phyloP scores from a whole-genome alignment of 2,888 invertebrate genomes.

The Callyntrura guangdongensis region DNA sequence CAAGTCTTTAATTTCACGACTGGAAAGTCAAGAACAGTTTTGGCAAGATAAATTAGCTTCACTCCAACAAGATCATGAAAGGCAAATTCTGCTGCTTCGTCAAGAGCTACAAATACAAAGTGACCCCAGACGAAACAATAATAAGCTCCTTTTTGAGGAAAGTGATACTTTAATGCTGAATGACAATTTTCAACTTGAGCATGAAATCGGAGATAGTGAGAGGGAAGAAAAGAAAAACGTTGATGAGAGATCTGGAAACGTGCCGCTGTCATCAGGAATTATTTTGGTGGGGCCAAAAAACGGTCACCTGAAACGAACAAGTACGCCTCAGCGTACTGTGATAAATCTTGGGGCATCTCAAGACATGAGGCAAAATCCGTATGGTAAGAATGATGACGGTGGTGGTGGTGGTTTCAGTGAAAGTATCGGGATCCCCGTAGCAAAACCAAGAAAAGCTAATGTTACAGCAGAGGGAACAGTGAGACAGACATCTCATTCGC shows the following conservation, averaged over 20 bases:
- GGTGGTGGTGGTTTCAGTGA: slow-evolving; percentile 6
- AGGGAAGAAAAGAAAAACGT: neutral
- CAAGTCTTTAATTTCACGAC: slow-evolving; percentile 61
- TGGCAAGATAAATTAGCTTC: slow-evolving; percentile 77
- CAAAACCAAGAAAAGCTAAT: slow-evolving; percentile 63
- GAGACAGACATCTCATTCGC: slow-evolving; percentile 21
- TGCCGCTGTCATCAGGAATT: slow-evolving; percentile 41
- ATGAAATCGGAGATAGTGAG: slow-evolving; percentile 37
- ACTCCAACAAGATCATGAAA: slow-evolving; percentile 76
- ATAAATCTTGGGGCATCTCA: slow-evolving; percentile 26
- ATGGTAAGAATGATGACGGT: neutral
- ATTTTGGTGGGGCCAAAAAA: slow-evolving; percentile 53
- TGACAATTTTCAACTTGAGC: slow-evolving; percentile 39
- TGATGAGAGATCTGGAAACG: neutral
- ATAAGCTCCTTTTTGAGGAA: slow-evolving; percentile 2
- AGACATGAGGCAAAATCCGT: neutral
- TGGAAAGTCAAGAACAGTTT: slow-evolving; percentile 80
- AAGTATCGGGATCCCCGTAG: slow-evolving; percentile 28
- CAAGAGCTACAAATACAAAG: slow-evolving; percentile 71
- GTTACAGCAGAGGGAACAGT: neutral
- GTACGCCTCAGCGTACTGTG: neutral
- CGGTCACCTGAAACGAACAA: neutral
- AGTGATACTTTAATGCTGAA: slow-evolving; percentile 31
- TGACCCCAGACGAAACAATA: slow-evolving; percentile 6
- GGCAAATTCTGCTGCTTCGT: slow-evolving; percentile 76